Base-by-base conservation (phyloP, 2,113 vertebrate species). In the Chloroceryle aenea region DNA sequence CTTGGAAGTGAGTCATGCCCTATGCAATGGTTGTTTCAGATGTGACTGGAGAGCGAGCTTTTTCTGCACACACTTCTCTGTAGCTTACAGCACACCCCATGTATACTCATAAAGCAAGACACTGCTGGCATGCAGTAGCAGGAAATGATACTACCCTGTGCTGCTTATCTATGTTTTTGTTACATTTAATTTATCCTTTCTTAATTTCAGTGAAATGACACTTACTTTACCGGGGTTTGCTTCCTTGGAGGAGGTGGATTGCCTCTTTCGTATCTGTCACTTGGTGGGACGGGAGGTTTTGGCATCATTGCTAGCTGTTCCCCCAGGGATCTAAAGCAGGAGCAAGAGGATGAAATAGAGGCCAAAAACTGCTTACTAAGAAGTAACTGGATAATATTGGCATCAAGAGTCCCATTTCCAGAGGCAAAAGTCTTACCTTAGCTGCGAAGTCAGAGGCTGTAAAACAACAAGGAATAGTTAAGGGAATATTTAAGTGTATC, bases 261-360 rank as follows among this genome's bases (percentile, higher is more conserved):
- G 18, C 95, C 98, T 95, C 98, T 98, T 48, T 97, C 98, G 1
- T 95, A 96, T 50, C 97, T 98, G 17, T 98, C 98, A 0, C 82
- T 71, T n/a, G 98, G 91, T 9, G 98, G 98, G 12, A 98, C 55
- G 7, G 98, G 98, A 95, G 98, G 98, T 90, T 99, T 99, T 43
- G 92, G 82, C 93, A 98, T 97, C 96, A 98, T 98, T 92, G 98
- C 96, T 38, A 98, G 86, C 52, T 97, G 96, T 25, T 98, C 98
- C 61, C 95, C 98, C 5, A 95, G 91, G 63, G 88, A 61, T 85
- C 98, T 98, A 86, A 59, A 38, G 71, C n/a, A 90, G 68, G 52
- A 96, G 32, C 3, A 36, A 71, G 58, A 87, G 34, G 42, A 50
- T 38, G 53, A 53, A 58, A 93, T 67, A 56, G 88, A 63, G 40